phyloP scores from a whole-genome alignment of 64 coral and sea anemone genomes.

The Pachyseris speciosa region DNA sequence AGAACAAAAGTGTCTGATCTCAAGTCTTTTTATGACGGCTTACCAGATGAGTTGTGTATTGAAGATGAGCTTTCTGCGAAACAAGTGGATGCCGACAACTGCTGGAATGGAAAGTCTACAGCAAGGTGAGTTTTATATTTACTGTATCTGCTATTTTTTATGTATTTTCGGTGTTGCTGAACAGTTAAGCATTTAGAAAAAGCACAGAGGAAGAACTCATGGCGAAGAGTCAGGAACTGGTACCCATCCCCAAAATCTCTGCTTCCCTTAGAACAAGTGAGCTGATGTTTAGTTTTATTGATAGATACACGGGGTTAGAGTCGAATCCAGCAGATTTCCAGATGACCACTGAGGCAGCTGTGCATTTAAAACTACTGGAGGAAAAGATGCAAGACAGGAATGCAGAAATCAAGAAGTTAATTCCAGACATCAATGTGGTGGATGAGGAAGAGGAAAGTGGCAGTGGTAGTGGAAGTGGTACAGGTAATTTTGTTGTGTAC shows the following conservation, averaged over 20 bases:
- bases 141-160: too few relatives aligned
- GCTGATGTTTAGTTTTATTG: neutral
- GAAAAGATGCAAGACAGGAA: neutral
- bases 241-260: neutral
- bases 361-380: neutral
- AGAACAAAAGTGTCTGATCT: neutral
- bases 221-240: too few relatives aligned
- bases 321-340: neutral
- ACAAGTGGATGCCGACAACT: neutral
- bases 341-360: neutral
- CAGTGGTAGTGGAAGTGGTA: conserved; percentile 26
- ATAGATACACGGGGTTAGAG: conserved; percentile 4
- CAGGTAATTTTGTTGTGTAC: neutral
- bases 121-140: neutral
- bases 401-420: neutral
- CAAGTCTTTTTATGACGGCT: neutral
- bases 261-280: neutral
- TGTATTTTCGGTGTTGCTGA: too few relatives aligned
- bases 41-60: conserved; percentile 2
- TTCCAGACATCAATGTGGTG: neutral
- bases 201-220: too few relatives aligned
- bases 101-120: conserved; percentile 40
- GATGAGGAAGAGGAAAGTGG: conserved; percentile 16
- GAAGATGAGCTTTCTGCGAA: neutral
- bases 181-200: too few relatives aligned